These are phyloP conservation scores for Seriola dumerili DNA, from an alignment of 2,113 vertebrate species.

Conservation along the genomic window DNA sequence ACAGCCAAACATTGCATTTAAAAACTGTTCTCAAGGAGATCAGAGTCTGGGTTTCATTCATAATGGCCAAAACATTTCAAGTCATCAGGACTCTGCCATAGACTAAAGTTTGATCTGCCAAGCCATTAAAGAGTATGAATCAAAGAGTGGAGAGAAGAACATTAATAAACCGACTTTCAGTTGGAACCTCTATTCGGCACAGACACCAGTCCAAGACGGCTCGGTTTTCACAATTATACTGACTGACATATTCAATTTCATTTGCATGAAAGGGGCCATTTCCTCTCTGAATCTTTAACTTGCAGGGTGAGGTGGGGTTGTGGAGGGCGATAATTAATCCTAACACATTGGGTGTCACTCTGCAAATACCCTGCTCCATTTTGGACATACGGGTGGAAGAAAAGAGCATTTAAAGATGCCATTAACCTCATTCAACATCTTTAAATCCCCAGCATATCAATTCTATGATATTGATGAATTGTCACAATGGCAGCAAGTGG, in stretches of 20 bases:
- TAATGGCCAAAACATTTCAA: slow-evolving; percentile 68
- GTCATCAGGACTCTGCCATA: slow-evolving; percentile 55
- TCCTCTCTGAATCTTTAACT: slow-evolving; percentile 81
- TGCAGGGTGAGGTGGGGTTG: slow-evolving; percentile 74
- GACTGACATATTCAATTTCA: slow-evolving; percentile 86
- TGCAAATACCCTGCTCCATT: slow-evolving; percentile 74
- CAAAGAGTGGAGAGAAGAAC: slow-evolving; percentile 66
- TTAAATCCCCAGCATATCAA: slow-evolving; percentile 61
- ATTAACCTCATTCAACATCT: slow-evolving; percentile 77
- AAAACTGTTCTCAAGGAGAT: slow-evolving; percentile 53
- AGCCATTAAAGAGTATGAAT: slow-evolving; percentile 72
- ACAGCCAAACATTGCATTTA: slow-evolving; percentile 62
- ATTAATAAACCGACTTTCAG: slow-evolving; percentile 76
- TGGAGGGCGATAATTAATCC: slow-evolving; percentile 83
- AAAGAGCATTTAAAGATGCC: slow-evolving; percentile 79
- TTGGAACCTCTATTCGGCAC: slow-evolving; percentile 59
- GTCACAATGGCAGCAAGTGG: slow-evolving; percentile 43
- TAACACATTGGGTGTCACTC: slow-evolving; percentile 76
- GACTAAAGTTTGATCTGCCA: slow-evolving; percentile 73
- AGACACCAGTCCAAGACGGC: slow-evolving; percentile 67
- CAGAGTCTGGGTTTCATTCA: slow-evolving; percentile 52
- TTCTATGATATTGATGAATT: slow-evolving; percentile 72
- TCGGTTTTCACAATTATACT: slow-evolving; percentile 80
- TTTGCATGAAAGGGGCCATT: slow-evolving; percentile 83
- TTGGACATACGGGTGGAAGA: slow-evolving; percentile 67